Base-by-base conservation (phyloP, 1,140 invertebrate species). In the Polyergus mexicanus region DNA sequence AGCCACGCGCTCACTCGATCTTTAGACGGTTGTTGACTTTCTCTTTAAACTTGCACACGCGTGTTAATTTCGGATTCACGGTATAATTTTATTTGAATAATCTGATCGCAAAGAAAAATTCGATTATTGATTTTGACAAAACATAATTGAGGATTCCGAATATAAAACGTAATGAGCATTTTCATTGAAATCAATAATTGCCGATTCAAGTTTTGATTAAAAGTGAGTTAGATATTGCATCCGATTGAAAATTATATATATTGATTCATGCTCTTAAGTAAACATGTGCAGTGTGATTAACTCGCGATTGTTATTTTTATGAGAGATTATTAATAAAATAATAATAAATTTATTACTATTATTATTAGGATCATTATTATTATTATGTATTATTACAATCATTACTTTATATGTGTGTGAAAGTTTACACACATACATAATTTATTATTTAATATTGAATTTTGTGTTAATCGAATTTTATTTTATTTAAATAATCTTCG, bases 21-120 rank as follows among this genome's bases (percentile, higher is more conserved):
- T 80, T 68, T 65, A 38, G 32, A 69, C 13, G 28, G 58, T 77
- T 77, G 38, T 87, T 86, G 25, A 91, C 89, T 92, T 91, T 92
- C 89, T 91, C 90, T 92, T 92, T 87, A 56, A 47, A 77, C 25
- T 16, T 44, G 35, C 7, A 22, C 7, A 32, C 11, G 16, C 2
- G 19, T 54, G 1, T 13, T 13, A 80, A 60, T 74, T 58, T 56
- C 51, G 8, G 47, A n/a, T 75, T n/a, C n/a, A 74, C 3, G 28
- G 51, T 22, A 22, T 38, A 25, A 22, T 22, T 56, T 22, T 22
- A 74, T 16, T 16, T n/a, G 13, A 74, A 51, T 19, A 74, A 75
- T 58, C 16, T 25, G 11, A 38, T 56, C 3, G 7, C 7, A 2
- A 75, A 22, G 13, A 51, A 22, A 8, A 8, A 58, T 58, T 19